phyloP scores from a whole-genome alignment of 1,140 invertebrate genomes.

The Scaptodrosophila lebanonensis region DNA sequence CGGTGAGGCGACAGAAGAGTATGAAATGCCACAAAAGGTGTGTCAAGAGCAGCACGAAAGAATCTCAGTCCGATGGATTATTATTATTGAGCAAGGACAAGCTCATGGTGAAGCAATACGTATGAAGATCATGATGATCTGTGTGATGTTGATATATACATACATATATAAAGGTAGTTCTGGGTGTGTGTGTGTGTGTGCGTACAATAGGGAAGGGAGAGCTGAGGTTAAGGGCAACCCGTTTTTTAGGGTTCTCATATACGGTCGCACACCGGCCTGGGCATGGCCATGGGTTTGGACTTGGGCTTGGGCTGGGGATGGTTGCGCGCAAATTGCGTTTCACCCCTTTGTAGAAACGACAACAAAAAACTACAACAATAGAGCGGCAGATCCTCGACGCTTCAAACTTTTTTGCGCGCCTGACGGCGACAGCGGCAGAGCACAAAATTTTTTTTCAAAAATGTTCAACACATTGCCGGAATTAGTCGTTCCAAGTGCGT shows the following conservation, averaged over 20 bases:
- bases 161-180: neutral
- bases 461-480: slow-evolving; percentile 33
- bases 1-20: too few relatives aligned
- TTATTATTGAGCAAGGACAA: slow-evolving; percentile 64
- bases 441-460: slow-evolving; percentile 44
- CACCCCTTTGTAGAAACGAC: slow-evolving; percentile 63
- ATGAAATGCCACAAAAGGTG: slow-evolving; percentile 30
- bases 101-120: slow-evolving; percentile 44
- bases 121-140: slow-evolving; percentile 24
- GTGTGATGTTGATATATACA: slow-evolving; percentile 15
- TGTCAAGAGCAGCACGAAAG: slow-evolving; percentile 22
- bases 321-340: slow-evolving; percentile 67
- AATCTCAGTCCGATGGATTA: slow-evolving; percentile 47
- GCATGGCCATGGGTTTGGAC: too few relatives aligned
- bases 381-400: slow-evolving; percentile 51
- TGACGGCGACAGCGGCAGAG: slow-evolving; percentile 31
- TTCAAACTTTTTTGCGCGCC: slow-evolving; percentile 38
- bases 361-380: slow-evolving; percentile 32
- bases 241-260: slow-evolving; percentile 33
- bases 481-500: slow-evolving; percentile 68
- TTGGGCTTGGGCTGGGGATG: too few relatives aligned
- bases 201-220: slow-evolving; percentile 56
- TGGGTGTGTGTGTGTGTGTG: slow-evolving; percentile 11
- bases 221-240: slow-evolving; percentile 48
- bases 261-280: slow-evolving; percentile 49